Conservation (phyloP, 2,888 invertebrate genomes). For the Perizoma flavofasciatum region DNA sequence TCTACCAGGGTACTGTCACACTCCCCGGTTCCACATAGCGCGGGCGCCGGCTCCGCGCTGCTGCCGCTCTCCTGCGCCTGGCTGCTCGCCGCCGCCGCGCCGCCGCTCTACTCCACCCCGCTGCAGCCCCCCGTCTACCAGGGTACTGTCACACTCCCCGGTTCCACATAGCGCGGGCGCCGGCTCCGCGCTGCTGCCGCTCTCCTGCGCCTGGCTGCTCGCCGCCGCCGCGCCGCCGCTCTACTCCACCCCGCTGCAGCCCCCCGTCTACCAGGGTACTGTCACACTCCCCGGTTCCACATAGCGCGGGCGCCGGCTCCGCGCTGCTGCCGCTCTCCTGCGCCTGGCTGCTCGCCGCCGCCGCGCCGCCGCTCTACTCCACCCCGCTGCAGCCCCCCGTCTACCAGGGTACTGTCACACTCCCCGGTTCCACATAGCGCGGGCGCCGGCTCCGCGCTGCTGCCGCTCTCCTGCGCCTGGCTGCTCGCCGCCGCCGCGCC, state of each 20-base stretch:
- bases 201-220: conserved; percentile 89
- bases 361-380: conserved; percentile 46
- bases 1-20: conserved; percentile 9
- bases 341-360: conserved; percentile 88
- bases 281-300: not conserved
- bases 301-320: conserved; percentile 45
- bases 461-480: conserved; percentile 88
- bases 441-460: conserved; percentile 58
- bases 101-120: conserved; percentile 22
- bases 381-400: conserved; percentile 24
- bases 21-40: conserved; percentile 29
- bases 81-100: conserved; percentile 85
- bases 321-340: conserved; percentile 85
- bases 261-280: conserved; percentile 21
- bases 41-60: conserved; percentile 56
- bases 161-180: conserved; percentile 40
- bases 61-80: conserved; percentile 88
- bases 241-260: conserved; percentile 23
- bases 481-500: conserved; percentile 84
- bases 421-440: conserved; percentile 34
- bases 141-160: conserved; percentile 6
- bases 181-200: conserved; percentile 75
- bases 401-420: conserved; percentile 9
- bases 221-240: conserved; percentile 75
- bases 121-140: conserved; percentile 22